phyloP scores from a whole-genome alignment of 2,113 vertebrate species.

The Phalacrocorax brasilianus region DNA sequence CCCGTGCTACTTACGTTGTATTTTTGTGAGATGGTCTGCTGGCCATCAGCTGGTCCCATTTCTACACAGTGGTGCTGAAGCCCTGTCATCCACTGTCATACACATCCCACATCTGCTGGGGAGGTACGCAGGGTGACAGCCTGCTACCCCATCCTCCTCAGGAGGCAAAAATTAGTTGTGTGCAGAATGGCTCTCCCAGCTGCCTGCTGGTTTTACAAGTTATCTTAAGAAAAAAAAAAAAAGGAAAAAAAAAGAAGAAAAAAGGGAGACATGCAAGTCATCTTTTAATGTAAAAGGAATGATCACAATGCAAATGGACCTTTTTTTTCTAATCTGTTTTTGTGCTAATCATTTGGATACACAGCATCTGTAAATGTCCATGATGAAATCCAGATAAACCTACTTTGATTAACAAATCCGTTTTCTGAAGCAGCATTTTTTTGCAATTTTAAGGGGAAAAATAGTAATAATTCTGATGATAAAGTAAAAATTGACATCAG shows the following conservation, averaged over 20 bases:
- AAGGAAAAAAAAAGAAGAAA: not conserved
- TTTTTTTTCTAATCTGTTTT: not conserved
- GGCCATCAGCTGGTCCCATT: not conserved
- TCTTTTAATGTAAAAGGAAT: not conserved
- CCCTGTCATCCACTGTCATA: not conserved
- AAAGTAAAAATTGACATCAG: not conserved
- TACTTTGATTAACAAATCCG: not conserved
- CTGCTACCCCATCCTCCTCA: not conserved
- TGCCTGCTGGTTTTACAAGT: not conserved
- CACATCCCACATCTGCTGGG: not conserved
- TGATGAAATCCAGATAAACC: not conserved
- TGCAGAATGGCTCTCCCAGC: not conserved
- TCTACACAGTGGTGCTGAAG: not conserved
- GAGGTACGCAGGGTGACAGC: not conserved
- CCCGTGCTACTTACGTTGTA: not conserved
- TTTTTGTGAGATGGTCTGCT: not conserved
- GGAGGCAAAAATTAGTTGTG: not conserved
- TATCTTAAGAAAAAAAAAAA: fast-evolving
- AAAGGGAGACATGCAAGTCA: not conserved
- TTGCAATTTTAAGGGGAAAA: not conserved
- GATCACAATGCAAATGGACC: not conserved
- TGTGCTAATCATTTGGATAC: not conserved
- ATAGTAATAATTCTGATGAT: not conserved
- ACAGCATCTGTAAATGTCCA: not conserved
- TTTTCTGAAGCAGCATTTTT: not conserved